Base-by-base conservation (phyloP, 2,797 vertebrate species). In the Rhinichthys osculus region DNA sequence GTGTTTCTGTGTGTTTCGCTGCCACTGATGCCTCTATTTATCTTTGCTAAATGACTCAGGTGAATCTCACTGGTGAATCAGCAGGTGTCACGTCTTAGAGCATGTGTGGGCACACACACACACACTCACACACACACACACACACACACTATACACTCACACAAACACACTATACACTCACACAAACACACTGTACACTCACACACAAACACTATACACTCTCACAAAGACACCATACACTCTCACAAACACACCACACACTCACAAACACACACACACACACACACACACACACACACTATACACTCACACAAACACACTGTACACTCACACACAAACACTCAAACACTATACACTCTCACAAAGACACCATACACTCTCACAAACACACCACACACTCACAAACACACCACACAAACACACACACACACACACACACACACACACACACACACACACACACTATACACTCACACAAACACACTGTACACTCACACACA, bases 21-120 rank as follows among this genome's bases (percentile, higher is more conserved):
- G 69, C n/a, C 27, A 30, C 84, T 81, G 38, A 86, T 86, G 89
- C 59, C 88, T 86, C 73, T 90, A 88, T 90, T 88, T 89, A 87
- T 90, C 64, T 83, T 38, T 67, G 64, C 69, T 89, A 88, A 83
- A 90, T 90, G 90, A 91, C 88, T 91, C 86, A 90, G 88, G 89
- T 91, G 89, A 90, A 85, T 86, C 84, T 79, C 74, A 85, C 83
- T 86, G 88, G 87, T 89, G 91, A 91, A 89, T 91, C 91, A 90
- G 87, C 89, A 90, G 89, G 89, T 91, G 90, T 88, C 88, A 89
- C 19, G 16, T 87, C 81, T 85, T 78, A 83, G 83, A 73, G 82
- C 78, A n/a, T 85, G 86, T 79, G 88, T 83, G 73, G 78, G 19
- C 66, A 83, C 69, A 66, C 38, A 83, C 72, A 79, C 71, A 71